A percentile compares a stretch with the other conserved stretches of the same genome.
Evolutionary conservation across 1,140 invertebrate species (phyloP).

Genomic region (Camponotus pennsylvanicus): DNA sequence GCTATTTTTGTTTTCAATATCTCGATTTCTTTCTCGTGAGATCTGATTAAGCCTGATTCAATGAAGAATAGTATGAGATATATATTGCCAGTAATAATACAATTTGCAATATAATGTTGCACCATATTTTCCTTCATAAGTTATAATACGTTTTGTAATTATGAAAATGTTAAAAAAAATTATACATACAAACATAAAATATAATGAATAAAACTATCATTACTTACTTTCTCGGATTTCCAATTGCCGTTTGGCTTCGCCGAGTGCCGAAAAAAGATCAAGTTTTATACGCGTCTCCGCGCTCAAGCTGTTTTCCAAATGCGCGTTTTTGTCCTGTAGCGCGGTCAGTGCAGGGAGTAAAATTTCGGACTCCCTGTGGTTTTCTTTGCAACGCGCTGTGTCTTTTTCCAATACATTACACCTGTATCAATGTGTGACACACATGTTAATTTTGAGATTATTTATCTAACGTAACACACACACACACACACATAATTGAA

Average conservation of each 20-base stretch:
- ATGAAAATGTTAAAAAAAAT: background rate
- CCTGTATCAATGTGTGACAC: conserved; percentile 52
- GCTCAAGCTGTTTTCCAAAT: conserved; percentile 96
- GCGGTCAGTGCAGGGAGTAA: conserved; percentile 92
- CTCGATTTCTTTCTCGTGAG: conserved; percentile 96
- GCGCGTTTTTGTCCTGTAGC: conserved; percentile 95
- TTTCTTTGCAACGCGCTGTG: conserved; percentile 88
- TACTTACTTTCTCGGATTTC: conserved; percentile 96
- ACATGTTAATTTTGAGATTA: background rate
- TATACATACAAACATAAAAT: background rate
- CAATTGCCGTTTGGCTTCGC: conserved; percentile 96
- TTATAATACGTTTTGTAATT: background rate
- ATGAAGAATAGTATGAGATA: conserved; percentile 58
- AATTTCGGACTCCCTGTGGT: conserved; percentile 92
- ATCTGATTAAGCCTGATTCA: conserved; percentile 89
- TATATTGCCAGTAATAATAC: background rate
- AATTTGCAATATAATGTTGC: background rate
- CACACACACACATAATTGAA: conserved; percentile 2
- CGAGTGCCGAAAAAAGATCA: conserved; percentile 97
- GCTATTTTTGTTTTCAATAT: conserved; percentile 96
- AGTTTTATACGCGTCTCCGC: conserved; percentile 98
- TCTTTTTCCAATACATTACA: conserved; percentile 82
- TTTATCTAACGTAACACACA: background rate
- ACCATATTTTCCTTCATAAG: background rate
- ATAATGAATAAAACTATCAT: background rate